Evolutionary conservation across 2,888 invertebrate species (phyloP).

Genomic region (Euclidia mi): DNA sequence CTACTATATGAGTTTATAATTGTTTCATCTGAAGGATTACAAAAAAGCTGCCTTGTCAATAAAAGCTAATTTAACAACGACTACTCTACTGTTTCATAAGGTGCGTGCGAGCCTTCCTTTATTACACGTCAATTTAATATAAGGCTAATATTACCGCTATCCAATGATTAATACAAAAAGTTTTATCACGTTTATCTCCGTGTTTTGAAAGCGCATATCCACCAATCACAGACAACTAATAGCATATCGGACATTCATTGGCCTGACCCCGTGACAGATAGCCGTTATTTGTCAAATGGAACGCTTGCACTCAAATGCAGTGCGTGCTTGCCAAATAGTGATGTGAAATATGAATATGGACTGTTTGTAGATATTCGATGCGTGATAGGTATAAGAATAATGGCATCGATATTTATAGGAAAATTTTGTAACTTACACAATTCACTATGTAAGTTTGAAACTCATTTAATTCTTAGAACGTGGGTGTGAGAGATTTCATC

Average conservation of each 20-base stretch:
- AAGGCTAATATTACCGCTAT: neutral
- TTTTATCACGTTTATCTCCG: slow-evolving; percentile 15
- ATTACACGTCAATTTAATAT: no score
- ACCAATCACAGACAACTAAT: slow-evolving; percentile 47
- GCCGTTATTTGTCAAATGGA: slow-evolving; percentile 72
- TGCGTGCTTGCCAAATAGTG: slow-evolving; percentile 34
- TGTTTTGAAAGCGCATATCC: slow-evolving; percentile 26
- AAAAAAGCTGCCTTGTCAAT: no score
- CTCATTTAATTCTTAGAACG: no score
- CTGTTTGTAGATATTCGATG: slow-evolving; percentile 21
- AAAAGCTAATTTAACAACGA: no score
- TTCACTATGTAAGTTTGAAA: no score
- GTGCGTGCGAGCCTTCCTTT: no score
- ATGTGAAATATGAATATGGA: slow-evolving; percentile 42
- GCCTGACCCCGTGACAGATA: slow-evolving; percentile 77
- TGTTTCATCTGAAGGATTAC: no score
- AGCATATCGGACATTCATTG: slow-evolving; percentile 69
- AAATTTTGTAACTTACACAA: no score
- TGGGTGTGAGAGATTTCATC: no score
- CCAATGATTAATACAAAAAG: slow-evolving; percentile 12
- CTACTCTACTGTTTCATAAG: no score
- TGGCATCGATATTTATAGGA: no score
- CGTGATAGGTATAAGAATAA: neutral
- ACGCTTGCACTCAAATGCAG: slow-evolving; percentile 58
- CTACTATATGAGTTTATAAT: no score